phyloP scores from a whole-genome alignment of 2,888 invertebrate species.

The Parthenolecanium corni region DNA sequence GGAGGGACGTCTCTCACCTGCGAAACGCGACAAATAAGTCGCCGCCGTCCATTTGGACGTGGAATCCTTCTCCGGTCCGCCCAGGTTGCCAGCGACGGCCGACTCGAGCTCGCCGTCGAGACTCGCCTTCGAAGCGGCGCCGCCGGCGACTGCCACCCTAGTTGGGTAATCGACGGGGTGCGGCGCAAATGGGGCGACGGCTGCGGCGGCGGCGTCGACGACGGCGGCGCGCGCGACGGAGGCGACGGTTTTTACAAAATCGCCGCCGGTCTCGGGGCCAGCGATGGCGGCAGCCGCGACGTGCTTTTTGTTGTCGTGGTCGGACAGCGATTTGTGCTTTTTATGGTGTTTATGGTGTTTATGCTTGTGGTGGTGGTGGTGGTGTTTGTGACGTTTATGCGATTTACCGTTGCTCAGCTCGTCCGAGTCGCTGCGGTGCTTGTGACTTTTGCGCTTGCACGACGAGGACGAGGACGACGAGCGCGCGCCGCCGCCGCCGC shows the following conservation, averaged over 20 bases:
- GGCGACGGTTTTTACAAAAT: too few relatives aligned
- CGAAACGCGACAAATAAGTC: not conserved
- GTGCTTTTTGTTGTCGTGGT: not conserved
- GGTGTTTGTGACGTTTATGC: slow-evolving; percentile 50
- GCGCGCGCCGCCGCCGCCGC: slow-evolving; percentile 6
- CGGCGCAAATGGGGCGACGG: not conserved
- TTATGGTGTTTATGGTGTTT: slow-evolving; percentile 35
- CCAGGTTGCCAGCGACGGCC: not conserved
- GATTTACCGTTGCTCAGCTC: slow-evolving; percentile 50
- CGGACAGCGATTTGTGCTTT: slow-evolving; percentile 12
- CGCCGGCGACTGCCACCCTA: not conserved
- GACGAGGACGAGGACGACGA: slow-evolving; percentile 2
- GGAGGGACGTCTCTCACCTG: too few relatives aligned
- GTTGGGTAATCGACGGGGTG: not conserved
- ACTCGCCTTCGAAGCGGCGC: not conserved
- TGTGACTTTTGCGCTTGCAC: slow-evolving; percentile 27
- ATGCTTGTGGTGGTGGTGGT: slow-evolving; percentile 57
- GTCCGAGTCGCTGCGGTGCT: slow-evolving; percentile 33
- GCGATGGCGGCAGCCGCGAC: too few relatives aligned
- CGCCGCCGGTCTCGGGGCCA: too few relatives aligned
- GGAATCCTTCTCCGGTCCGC: not conserved
- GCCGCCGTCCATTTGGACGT: not conserved
- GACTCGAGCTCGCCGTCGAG: too few relatives aligned
- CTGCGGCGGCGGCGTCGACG: not conserved
- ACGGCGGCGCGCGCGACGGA: not conserved